Evolutionary conservation across 1,140 invertebrate species (phyloP).

Genomic region (Myzus persicae): DNA sequence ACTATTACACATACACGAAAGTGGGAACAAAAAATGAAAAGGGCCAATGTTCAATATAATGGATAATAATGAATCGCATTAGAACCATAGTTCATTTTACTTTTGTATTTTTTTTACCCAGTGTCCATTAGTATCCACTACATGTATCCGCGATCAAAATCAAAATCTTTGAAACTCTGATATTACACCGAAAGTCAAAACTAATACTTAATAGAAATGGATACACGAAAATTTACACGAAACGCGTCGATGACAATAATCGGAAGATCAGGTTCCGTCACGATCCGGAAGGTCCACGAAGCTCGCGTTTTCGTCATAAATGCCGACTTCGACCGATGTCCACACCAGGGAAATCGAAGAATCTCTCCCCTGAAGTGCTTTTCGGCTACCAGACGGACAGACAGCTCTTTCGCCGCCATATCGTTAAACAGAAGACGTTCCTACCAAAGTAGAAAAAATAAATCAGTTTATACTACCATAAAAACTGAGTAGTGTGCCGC

Average conservation of each 20-base stretch:
- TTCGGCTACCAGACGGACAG: neutral
- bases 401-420: too few species aligned
- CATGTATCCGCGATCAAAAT: neutral
- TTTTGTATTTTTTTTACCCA: too few species aligned
- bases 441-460: neutral
- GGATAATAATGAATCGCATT: too few species aligned
- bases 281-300: neutral
- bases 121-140: too few species aligned
- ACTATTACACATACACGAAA: too few species aligned
- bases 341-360: neutral
- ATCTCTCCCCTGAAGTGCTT: neutral
- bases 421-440: neutral
- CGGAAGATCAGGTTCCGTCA: neutral
- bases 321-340: neutral
- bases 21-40: too few species aligned
- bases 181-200: neutral
- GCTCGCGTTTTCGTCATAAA: neutral
- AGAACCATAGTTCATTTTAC: too few species aligned
- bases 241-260: neutral
- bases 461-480: neutral
- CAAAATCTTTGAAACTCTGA: neutral
- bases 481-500: neutral
- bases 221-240: neutral
- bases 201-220: neutral
- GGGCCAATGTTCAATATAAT: too few species aligned